Conservation (phyloP, 1,140 invertebrate species). For the Cryptotermes secundus region DNA sequence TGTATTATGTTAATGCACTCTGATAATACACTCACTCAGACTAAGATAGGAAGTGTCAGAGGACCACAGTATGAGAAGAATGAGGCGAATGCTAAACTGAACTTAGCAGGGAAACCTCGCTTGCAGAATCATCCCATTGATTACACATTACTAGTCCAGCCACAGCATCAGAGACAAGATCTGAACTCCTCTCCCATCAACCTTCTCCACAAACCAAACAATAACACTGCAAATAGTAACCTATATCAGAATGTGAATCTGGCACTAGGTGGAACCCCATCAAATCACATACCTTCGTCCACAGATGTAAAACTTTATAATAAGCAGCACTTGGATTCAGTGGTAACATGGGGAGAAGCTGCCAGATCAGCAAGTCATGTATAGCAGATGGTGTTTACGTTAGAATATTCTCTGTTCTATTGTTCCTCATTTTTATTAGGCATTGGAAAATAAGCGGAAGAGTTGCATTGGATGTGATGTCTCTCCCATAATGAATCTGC, state of each 20-base stretch:
- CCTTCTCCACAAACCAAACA: conserved; percentile 22
- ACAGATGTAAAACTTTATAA: neutral
- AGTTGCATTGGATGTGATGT: neutral
- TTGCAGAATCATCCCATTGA: neutral
- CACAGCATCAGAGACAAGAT: conserved; percentile 17
- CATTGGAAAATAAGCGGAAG: neutral
- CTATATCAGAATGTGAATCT: conserved; percentile 37
- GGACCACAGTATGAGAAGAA: conserved; percentile 18
- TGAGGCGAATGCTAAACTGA: conserved; percentile 24
- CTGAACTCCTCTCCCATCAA: neutral
- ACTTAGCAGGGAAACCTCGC: conserved; percentile 4
- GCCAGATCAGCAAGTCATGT: conserved; percentile 26
- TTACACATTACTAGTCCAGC: neutral
- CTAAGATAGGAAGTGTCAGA: neutral
- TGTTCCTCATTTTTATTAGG: neutral
- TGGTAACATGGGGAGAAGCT: conserved; percentile 17
- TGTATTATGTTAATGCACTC: no score
- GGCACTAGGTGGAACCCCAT: neutral
- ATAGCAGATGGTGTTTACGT: neutral
- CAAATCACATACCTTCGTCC: neutral
- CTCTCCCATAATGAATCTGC: no score
- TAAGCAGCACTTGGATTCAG: conserved; percentile 20
- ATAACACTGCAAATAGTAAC: conserved; percentile 24
- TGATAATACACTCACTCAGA: neutral
- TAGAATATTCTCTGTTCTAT: neutral